A percentile compares a stretch with the other conserved stretches of the same genome.
Evolutionary conservation across 2,113 vertebrate genomes (phyloP).

Genomic region (Galeopterus variegatus): DNA sequence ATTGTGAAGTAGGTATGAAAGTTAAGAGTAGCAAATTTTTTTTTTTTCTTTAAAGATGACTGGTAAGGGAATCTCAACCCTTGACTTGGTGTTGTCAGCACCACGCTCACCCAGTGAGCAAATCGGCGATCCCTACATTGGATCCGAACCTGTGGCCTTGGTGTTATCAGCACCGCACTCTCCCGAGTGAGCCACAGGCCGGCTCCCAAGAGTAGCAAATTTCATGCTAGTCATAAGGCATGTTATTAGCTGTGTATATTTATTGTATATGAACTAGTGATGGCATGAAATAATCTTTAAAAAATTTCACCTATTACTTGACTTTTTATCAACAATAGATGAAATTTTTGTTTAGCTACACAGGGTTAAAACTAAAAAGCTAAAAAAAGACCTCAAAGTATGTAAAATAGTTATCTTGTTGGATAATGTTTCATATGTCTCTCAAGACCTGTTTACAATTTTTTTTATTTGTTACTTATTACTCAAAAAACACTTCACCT

Average conservation of each 20-base stretch:
- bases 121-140: no score
- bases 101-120: no score
- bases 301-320: background rate
- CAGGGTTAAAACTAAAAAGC: background rate
- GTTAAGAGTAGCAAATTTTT: background rate
- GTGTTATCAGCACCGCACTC: no score
- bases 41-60: no score
- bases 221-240: background rate
- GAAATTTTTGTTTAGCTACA: background rate
- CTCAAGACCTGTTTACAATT: background rate
- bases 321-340: no score
- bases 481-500: background rate
- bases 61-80: no score
- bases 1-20: background rate
- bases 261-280: background rate
- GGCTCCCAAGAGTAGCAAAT: background rate
- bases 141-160: no score
- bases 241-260: slow-evolving; percentile 25
- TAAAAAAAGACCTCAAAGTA: background rate
- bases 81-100: no score
- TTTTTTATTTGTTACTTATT: background rate
- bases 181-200: no score
- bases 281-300: background rate
- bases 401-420: background rate
- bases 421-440: background rate